Percentiles rank a stretch among this genome's conserved stretches.
phyloP scores from a whole-genome alignment of 1,140 invertebrate genomes.

The Linepithema humile region DNA sequence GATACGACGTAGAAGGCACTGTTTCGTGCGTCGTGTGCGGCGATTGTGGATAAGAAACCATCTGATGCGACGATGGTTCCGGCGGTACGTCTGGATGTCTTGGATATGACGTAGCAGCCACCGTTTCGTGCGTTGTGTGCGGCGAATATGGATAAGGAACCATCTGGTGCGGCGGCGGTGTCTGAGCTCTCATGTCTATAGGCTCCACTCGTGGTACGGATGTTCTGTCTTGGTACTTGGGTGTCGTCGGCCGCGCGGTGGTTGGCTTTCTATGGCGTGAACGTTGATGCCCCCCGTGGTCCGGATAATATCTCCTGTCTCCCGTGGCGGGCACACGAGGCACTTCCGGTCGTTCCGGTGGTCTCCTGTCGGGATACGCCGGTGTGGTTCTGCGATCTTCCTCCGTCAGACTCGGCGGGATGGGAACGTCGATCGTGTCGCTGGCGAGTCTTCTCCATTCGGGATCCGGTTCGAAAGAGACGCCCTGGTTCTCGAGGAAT shows the following conservation, averaged over 20 bases:
- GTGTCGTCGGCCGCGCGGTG: not conserved
- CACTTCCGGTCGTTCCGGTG: not conserved
- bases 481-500: slow-evolving; percentile 67
- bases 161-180: not conserved
- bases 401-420: not conserved
- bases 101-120: not conserved
- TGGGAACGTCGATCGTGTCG: slow-evolving; percentile 62
- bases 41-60: not conserved
- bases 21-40: not conserved
- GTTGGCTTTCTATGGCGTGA: not conserved
- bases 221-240: not conserved
- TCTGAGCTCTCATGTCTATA: too few relatives aligned
- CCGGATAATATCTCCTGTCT: slow-evolving; percentile 16
- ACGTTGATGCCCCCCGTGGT: not conserved
- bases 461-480: slow-evolving; percentile 75
- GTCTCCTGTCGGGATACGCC: not conserved
- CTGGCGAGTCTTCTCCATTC: slow-evolving; percentile 67
- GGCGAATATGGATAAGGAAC: not conserved
- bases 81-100: not conserved
- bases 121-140: not conserved
- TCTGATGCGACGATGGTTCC: not conserved
- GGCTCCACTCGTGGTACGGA: not conserved
- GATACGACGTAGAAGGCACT: not conserved
- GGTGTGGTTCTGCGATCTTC: slow-evolving; percentile 20
- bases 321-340: not conserved